Percentiles rank a stretch among this genome's conserved stretches.
Evolutionary conservation across 2,888 invertebrate genomes (phyloP).

Genomic region (Chrysolina americana): DNA sequence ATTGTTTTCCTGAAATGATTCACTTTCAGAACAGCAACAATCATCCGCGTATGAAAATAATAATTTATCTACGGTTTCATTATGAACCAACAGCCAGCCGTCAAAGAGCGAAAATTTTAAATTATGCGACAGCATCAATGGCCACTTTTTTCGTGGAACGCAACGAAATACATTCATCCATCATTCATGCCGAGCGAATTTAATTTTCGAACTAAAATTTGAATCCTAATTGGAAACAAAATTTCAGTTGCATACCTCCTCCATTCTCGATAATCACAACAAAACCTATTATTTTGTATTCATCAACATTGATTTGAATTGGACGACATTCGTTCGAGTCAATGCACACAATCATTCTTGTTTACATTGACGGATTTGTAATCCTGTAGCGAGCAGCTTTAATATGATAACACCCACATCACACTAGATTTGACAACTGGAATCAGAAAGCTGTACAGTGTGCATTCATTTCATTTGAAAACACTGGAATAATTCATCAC

Average conservation of each 20-base stretch:
- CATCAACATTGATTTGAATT: background rate
- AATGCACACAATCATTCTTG: conserved; percentile 4
- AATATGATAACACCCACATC: background rate
- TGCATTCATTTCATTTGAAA: background rate
- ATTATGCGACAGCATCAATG: background rate
- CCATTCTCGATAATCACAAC: background rate
- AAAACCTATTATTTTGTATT: conserved; percentile 7
- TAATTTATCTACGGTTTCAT: too few species aligned
- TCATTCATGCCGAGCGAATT: background rate
- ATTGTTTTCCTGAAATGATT: too few species aligned
- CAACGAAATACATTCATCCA: background rate
- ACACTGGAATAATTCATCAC: too few species aligned
- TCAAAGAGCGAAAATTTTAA: background rate
- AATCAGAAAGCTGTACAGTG: background rate
- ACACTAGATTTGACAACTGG: background rate
- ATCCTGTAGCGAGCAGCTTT: background rate
- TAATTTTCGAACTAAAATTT: background rate
- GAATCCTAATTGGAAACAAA: background rate
- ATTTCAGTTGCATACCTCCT: background rate
- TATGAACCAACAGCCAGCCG: too few species aligned
- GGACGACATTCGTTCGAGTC: background rate
- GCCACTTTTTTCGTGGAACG: background rate
- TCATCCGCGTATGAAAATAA: too few species aligned
- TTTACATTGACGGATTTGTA: conserved; percentile 5
- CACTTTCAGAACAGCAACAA: too few species aligned